phyloP scores from a whole-genome alignment of 2,797 vertebrate genomes.

The Cossypha dichroa region DNA sequence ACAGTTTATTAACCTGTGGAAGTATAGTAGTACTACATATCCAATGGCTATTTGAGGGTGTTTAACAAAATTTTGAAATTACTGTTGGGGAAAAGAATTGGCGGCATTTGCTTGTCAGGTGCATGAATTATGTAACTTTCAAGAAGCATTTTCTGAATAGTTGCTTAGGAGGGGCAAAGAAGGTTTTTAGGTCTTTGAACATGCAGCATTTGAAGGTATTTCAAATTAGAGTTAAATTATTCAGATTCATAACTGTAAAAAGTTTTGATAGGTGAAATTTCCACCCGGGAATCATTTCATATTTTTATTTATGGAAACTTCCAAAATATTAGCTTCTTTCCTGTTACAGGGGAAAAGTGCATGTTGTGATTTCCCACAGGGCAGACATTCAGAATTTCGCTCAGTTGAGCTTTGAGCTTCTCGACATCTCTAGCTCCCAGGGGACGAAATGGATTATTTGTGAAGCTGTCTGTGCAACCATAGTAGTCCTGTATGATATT shows the following conservation, averaged over 20 bases:
- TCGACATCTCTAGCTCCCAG: not conserved
- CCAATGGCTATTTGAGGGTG: not conserved
- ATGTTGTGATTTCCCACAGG: not conserved
- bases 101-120: not conserved
- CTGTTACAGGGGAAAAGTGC: not conserved
- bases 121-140: not conserved
- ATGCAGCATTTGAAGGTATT: not conserved
- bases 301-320: not conserved
- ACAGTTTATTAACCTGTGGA: not conserved
- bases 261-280: not conserved
- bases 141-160: not conserved
- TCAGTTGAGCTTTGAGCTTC: not conserved
- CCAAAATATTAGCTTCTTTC: not conserved
- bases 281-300: fast-evolving
- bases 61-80: not conserved
- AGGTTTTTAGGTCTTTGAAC: not conserved
- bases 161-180: not conserved
- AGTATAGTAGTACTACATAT: not conserved
- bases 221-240: not conserved
- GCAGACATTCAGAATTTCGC: not conserved
- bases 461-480: not conserved
- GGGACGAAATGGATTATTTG: not conserved
- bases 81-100: not conserved
- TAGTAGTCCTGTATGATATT: not conserved
- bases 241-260: not conserved